Percentiles rank a stretch among this genome's conserved stretches.
phyloP scores from a whole-genome alignment of 2,113 vertebrate genomes.

The Podiceps cristatus region DNA sequence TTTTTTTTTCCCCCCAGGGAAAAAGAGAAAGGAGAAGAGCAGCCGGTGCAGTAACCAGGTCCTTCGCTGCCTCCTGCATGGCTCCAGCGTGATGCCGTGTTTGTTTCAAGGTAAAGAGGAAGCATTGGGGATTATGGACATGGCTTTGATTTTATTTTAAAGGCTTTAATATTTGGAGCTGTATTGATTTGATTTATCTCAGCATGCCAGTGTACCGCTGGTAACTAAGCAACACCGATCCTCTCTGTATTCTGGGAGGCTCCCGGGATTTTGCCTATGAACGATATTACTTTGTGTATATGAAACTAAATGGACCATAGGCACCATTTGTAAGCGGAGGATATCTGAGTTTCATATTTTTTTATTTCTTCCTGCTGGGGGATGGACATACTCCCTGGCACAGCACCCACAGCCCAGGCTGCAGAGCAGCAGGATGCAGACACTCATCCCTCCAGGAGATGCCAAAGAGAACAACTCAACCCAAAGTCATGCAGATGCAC shows the following conservation, averaged over 20 bases:
- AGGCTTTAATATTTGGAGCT: constrained; percentile 75
- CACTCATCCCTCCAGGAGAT: neutral
- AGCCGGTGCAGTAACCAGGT: neutral
- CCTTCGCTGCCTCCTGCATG: neutral
- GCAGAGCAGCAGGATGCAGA: neutral
- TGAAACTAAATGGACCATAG: constrained; percentile 78
- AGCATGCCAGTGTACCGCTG: constrained; percentile 48
- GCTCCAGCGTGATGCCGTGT: neutral
- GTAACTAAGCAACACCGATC: constrained; percentile 79
- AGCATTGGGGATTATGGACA: constrained; percentile 30
- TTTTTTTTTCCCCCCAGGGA: no score
- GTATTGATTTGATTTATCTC: constrained; percentile 79
- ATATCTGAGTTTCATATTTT: neutral
- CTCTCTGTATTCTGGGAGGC: constrained; percentile 59
- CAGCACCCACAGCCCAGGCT: neutral
- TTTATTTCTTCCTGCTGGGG: constrained; percentile 11
- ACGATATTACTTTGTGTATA: constrained; percentile 73
- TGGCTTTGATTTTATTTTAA: constrained; percentile 62
- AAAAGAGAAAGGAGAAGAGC: neutral
- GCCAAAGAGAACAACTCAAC: neutral
- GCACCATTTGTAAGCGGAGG: constrained; percentile 59
- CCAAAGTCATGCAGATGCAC: neutral
- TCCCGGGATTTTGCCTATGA: constrained; percentile 75
- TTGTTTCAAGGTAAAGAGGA: neutral
- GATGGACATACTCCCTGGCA: neutral